Evolutionary conservation across 2,797 vertebrate genomes (phyloP).

Genomic region (Hydrophis major): DNA sequence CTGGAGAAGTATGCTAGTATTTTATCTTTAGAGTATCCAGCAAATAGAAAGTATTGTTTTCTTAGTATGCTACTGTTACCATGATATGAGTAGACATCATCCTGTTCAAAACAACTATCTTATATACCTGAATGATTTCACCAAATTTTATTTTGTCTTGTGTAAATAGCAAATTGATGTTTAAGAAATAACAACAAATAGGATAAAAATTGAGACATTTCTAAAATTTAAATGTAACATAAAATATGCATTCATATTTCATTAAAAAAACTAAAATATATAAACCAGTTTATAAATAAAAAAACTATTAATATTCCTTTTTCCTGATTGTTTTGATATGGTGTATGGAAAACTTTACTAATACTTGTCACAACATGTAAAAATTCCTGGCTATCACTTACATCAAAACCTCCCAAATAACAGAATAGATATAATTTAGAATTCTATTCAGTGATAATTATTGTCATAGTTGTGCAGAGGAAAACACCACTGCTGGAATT

Average conservation of each 20-base stretch:
- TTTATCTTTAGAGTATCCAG: slow-evolving; percentile 46
- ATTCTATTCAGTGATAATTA: slow-evolving; percentile 9
- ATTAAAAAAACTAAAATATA: slow-evolving; percentile 22
- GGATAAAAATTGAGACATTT: slow-evolving; percentile 31
- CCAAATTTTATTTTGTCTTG: slow-evolving; percentile 25
- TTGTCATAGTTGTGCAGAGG: background rate
- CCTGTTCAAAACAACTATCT: slow-evolving; percentile 12
- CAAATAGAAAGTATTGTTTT: slow-evolving; percentile 47
- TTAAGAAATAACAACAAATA: slow-evolving; percentile 22
- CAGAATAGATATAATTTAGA: background rate
- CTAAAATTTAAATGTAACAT: slow-evolving; percentile 45
- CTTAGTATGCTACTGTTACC: slow-evolving; percentile 7
- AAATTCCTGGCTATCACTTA: slow-evolving; percentile 20
- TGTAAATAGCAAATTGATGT: slow-evolving; percentile 32
- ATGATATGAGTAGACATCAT: background rate
- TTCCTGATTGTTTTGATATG: slow-evolving; percentile 13
- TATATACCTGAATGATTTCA: slow-evolving; percentile 11
- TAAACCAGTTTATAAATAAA: slow-evolving; percentile 6
- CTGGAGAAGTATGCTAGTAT: slow-evolving; percentile 45
- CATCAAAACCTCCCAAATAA: background rate
- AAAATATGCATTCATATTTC: slow-evolving; percentile 28
- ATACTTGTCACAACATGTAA: background rate
- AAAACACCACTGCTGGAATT: background rate
- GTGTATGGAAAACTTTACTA: background rate
- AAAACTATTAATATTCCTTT: background rate